Conservation (phyloP, 2,888 invertebrate species). For the Tupiocoris notatus region DNA sequence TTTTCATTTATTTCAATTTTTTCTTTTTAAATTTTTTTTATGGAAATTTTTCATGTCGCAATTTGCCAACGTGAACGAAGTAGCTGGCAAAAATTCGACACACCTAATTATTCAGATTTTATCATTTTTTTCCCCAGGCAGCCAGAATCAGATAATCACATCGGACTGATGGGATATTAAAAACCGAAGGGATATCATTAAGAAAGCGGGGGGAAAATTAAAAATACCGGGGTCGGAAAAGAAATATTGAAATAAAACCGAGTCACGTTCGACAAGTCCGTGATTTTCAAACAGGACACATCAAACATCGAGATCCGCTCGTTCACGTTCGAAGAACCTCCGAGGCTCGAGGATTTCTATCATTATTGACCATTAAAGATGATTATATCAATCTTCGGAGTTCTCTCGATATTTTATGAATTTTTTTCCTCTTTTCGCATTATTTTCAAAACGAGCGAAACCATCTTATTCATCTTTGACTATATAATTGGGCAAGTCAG, state of each 20-base stretch:
- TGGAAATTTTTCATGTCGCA: no score
- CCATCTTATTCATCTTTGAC: background rate
- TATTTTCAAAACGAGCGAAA: background rate
- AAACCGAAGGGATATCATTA: no score
- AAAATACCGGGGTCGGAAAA: no score
- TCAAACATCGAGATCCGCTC: background rate
- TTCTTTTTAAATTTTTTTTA: no score
- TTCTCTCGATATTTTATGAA: background rate
- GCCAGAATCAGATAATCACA: no score
- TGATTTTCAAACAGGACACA: background rate
- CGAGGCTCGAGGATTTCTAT: constrained; percentile 9
- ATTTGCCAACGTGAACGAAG: no score
- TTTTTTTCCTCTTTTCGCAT: background rate
- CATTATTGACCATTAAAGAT: constrained; percentile 23
- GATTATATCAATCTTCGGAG: constrained; percentile 6
- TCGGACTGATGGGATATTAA: no score
- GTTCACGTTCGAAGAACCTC: background rate
- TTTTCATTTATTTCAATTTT: no score
- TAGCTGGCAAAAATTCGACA: no score
- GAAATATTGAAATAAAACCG: background rate
- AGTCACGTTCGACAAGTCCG: background rate
- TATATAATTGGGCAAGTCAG: background rate
- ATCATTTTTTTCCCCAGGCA: no score
- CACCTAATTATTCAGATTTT: no score
- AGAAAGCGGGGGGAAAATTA: no score